Evolutionary conservation across 2,888 invertebrate genomes (phyloP), one percentile per base, ranked within the genome.

Genomic region (Amblyjoppa proteus): DNA sequence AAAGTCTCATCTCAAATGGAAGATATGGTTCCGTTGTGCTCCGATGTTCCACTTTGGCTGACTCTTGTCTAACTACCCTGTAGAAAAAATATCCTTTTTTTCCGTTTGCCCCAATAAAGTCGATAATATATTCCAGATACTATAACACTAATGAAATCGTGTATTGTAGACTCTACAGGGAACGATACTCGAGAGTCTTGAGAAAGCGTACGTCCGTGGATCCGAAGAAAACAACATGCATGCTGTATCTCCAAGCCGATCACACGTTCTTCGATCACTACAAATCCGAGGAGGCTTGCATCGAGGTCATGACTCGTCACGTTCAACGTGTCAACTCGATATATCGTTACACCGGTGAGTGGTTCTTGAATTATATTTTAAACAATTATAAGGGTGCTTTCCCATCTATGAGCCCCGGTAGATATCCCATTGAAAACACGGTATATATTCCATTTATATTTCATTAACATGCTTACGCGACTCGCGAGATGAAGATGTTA

Each of bases 181-280:
- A 90, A 38, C 87, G 90, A 69, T 90, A 89, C 49, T 88, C 89
- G 11, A 84, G 88, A 31, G 87, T 90, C 1, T 85, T 90, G 11
- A 89, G 90, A 49, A 94, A 86, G 85, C 94, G 96, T 87, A 96
- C 96, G 3, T 96, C 96, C 0, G 95, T 97, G 38, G 97, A 97
- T 94, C 97, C 97, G 51, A 96, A 96, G 90, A 98, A 98, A 94
- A 98, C 97, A 41, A 98, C 98, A 0, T 99, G 99, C 92, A 97
- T 98, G 96, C 95, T 99, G 81, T 99, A 98, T 93, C 95, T 99
- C 91, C 98, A 99, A 94, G 99, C 99, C 0, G 98, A 98, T 94
- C 99, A 99, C 94, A 97, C 98, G 94, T 98, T 99, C 94, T 99
- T 97, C 95, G 97, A 98, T 92, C 97, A 98, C 94, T 98, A 99